These are phyloP conservation scores for Nettapus auritus DNA, from an alignment of 2,113 vertebrate species.

Conservation along the genomic window DNA sequence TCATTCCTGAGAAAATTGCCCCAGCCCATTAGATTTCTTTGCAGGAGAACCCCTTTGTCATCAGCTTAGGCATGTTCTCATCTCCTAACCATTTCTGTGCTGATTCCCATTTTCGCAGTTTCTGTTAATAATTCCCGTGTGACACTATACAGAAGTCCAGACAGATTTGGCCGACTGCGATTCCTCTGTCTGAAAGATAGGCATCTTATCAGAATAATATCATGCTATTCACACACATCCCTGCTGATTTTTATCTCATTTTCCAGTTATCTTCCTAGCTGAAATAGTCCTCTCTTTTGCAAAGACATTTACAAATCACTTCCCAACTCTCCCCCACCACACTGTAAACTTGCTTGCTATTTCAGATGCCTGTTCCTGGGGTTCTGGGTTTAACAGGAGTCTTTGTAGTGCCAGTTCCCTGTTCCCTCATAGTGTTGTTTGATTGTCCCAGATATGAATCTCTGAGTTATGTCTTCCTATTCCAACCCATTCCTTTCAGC, in stretches of 20 bases:
- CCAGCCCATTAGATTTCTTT: background rate
- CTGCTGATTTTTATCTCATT: background rate
- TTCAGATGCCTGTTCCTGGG: background rate
- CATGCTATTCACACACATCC: background rate
- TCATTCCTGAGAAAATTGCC: background rate
- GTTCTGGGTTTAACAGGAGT: background rate
- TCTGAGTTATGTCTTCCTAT: background rate
- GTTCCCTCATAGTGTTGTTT: background rate
- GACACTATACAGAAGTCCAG: background rate
- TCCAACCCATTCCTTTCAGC: background rate
- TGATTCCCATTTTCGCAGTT: background rate
- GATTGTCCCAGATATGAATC: background rate
- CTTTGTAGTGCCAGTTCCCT: background rate
- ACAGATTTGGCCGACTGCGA: background rate
- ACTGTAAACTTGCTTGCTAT: background rate
- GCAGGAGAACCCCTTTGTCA: background rate
- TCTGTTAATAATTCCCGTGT: conserved; percentile 1
- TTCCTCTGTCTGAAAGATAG: background rate
- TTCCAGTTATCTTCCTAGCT: background rate
- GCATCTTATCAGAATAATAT: background rate
- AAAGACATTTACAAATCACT: background rate
- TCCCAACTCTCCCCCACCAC: background rate
- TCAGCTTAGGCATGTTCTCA: background rate
- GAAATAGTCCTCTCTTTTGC: background rate
- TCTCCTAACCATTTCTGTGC: background rate